Evolutionary conservation across 2,113 vertebrate species (phyloP).

Genomic region (Xiphias gladius): DNA sequence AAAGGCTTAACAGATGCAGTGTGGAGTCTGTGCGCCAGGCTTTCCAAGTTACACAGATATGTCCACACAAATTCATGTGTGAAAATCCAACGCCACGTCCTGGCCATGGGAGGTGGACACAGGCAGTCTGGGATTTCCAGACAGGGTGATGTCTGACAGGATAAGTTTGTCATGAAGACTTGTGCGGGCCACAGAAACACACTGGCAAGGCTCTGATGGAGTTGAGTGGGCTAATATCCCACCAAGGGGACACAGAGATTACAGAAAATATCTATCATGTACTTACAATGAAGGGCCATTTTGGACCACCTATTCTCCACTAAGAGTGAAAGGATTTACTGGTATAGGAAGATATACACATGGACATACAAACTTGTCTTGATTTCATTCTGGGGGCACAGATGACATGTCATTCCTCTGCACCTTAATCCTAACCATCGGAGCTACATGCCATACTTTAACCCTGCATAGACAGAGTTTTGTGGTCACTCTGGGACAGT

Average conservation of each 20-base stretch:
- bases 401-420: too few relatives aligned
- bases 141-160: conserved; percentile 3
- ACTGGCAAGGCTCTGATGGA: background rate
- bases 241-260: background rate
- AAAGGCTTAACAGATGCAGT: conserved; percentile 42
- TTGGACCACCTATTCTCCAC: background rate
- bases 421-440: too few relatives aligned
- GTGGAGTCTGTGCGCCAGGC: conserved; percentile 45
- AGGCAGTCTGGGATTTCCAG: background rate
- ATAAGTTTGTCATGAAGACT: background rate
- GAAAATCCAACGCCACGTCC: conserved; percentile 25
- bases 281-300: background rate
- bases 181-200: background rate
- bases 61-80: background rate
- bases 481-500: too few relatives aligned
- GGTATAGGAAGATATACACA: too few relatives aligned
- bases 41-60: conserved; percentile 43
- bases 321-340: too few relatives aligned
- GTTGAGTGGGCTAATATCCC: background rate
- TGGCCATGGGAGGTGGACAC: background rate
- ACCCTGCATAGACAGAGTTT: too few relatives aligned
- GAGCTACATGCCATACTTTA: too few relatives aligned
- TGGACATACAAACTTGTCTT: too few relatives aligned
- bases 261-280: background rate
- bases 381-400: too few relatives aligned